Evolutionary conservation across 1,140 invertebrate species (phyloP).

Genomic region (Cecropterus lyciades): DNA sequence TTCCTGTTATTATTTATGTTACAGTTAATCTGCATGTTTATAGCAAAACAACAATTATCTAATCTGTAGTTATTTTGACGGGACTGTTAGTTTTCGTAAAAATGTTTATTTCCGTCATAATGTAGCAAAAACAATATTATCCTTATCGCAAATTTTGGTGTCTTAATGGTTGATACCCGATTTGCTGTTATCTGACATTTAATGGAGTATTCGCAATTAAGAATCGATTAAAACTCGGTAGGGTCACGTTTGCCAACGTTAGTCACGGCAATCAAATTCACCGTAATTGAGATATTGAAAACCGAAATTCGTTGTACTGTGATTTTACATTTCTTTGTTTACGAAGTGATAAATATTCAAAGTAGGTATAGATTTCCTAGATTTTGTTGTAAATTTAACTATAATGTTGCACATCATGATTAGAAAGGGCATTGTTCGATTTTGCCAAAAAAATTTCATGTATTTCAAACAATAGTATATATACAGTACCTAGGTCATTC

Average conservation of each 20-base stretch:
- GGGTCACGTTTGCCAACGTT: constrained; percentile 73
- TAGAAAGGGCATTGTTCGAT: too few species aligned
- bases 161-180: constrained; percentile 56
- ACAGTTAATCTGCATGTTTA: not conserved
- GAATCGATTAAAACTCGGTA: constrained; percentile 70
- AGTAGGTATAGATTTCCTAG: too few species aligned
- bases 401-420: too few species aligned
- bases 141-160: constrained; percentile 64
- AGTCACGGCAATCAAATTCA: constrained; percentile 51
- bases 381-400: too few species aligned
- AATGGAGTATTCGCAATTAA: constrained; percentile 80
- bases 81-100: not conserved
- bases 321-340: constrained; percentile 8
- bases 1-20: not conserved
- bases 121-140: constrained; percentile 33
- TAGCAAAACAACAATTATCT: not conserved
- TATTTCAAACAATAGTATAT: too few species aligned
- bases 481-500: too few species aligned
- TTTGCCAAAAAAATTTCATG: too few species aligned
- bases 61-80: not conserved
- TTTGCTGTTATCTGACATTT: constrained; percentile 69
- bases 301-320: not conserved
- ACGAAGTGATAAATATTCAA: too few species aligned
- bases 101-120: constrained; percentile 28
- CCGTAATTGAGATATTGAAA: constrained; percentile 26